These are phyloP conservation scores for Portevinia maculata DNA, from an alignment of 2,888 invertebrate species.

Conservation along the genomic window DNA sequence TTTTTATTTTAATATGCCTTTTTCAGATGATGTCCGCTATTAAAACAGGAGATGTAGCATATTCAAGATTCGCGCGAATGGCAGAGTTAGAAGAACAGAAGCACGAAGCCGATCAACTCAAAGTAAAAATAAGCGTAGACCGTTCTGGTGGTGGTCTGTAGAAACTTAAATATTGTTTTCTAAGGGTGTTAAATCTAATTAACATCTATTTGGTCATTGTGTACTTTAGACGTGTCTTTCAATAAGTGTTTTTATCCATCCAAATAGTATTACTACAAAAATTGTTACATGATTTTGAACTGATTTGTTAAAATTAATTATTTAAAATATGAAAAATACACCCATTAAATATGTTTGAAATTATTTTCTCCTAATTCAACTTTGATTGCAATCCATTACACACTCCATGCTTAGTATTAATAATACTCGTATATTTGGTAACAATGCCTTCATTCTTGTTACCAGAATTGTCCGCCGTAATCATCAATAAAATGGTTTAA, in stretches of 20 bases:
- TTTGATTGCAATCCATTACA: neutral
- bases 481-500: too few species aligned
- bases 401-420: neutral
- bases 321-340: neutral
- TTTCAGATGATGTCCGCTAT: slow-evolving; percentile 98
- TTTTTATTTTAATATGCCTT: neutral
- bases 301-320: neutral
- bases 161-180: slow-evolving; percentile 75
- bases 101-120: slow-evolving; percentile 89
- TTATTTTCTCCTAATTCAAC: neutral
- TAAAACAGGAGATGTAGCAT: slow-evolving; percentile 97
- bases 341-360: neutral
- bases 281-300: slow-evolving; percentile 14
- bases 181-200: slow-evolving; percentile 34
- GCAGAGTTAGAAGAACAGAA: slow-evolving; percentile 95
- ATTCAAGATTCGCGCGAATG: slow-evolving; percentile 97
- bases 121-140: slow-evolving; percentile 93
- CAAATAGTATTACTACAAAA: slow-evolving; percentile 49
- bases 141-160: slow-evolving; percentile 98
- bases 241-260: slow-evolving; percentile 46
- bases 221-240: slow-evolving; percentile 65
- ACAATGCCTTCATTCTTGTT: neutral
- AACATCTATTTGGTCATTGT: slow-evolving; percentile 71
- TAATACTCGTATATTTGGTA: neutral
- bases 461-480: too few species aligned